Evolutionary conservation across 2,113 vertebrate genomes (phyloP), one percentile per base, ranked within the genome.

Genomic region (Neofelis nebulosa): DNA sequence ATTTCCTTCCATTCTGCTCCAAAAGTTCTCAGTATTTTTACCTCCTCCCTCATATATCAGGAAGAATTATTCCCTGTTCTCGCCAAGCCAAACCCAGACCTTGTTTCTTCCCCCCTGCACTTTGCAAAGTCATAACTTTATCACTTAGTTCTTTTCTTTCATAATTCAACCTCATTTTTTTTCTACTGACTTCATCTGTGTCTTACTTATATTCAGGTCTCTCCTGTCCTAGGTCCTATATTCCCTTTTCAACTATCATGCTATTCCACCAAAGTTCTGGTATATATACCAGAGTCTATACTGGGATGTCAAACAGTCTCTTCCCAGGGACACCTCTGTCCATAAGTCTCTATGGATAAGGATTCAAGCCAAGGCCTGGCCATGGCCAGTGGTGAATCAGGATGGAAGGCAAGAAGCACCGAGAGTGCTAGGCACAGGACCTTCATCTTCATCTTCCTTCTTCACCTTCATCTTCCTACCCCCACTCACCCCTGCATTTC

Each of bases 391-490:
- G 41, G 18, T 19, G 7, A 33, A 57, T 15, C 4, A 2, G 1
- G 73, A 65, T 1, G 2, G 3, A n/a, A 15, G 23, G 4, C 14
- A 19, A 19, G 7, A 4, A 41, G 14, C 21, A 18, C 29, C 0
- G 2, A 66, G 15, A 92, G 2, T 4, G 21, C 14, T 45, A 41
- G 57, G 7, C 4, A 36, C 2, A 19, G 0, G 0, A 9, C 19
- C 36, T 68, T 94, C 15, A 2, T 12, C 33, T 94, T 89, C 55
- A 45, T 45, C 45, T 45, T 45, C 45, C 45, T 45, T 45, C 45
- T 45, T 45, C 45, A 12, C 25, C 36, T 68, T 94, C 12, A 2
- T 12, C 33, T 94, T 89, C 55, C 74, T 25, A 33, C 19, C 41
- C 3, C 41, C 36, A 13, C 36, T 55, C 52, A 65, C 21, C 33